Evolutionary conservation across 2,113 vertebrate species (phyloP), one percentile per base, ranked within the genome.

Genomic region (Apteryx mantelli): DNA sequence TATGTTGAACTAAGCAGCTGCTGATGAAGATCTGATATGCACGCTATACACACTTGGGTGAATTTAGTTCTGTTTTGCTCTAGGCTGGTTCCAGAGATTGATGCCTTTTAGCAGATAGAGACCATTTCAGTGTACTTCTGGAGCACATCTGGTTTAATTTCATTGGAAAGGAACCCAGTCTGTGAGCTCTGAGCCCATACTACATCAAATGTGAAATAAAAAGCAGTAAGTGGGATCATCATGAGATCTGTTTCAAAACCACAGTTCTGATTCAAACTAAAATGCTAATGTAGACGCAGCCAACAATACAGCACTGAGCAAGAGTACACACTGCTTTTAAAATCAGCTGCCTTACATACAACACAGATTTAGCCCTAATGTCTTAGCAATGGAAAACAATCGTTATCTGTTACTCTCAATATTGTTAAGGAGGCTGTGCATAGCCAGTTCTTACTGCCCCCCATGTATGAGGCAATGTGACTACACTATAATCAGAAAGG

Each of bases 61-160:
- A 80, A 77, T 74, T 95, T 94, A 64, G 87, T 82, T 96, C 88
- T 28, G 69, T 88, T 93, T 93, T 83, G 48, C 10, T 86, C 7
- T 46, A 82, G 44, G 71, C 11, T 48, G 13, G 88, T 91, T 80
- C 53, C 42, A 90, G 38, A 5, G 63, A 82, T 28, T 90, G 46
- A 80, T 69, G 75, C 21, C 48, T 88, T 50, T 94, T 95, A 86
- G 32, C 70, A 93, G 78, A 91, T 55, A 86, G 55, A 88, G 64
- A 77, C 36, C 48, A 83, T 74, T 90, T 86, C 85, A 53, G 63
- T 52, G 16, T 42, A 69, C 6, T 92, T 13, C 6, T 79, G 52
- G 80, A 91, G 42, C 69, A 64, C 36, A 88, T 71, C 88, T 73
- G 53, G n/a, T 90, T 90, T 94, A 91, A 95, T 93, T 93, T 93